Percentiles rank a stretch among this genome's conserved stretches.
phyloP scores from a whole-genome alignment of 2,113 vertebrate genomes.

The Sisor rabdophorus region DNA sequence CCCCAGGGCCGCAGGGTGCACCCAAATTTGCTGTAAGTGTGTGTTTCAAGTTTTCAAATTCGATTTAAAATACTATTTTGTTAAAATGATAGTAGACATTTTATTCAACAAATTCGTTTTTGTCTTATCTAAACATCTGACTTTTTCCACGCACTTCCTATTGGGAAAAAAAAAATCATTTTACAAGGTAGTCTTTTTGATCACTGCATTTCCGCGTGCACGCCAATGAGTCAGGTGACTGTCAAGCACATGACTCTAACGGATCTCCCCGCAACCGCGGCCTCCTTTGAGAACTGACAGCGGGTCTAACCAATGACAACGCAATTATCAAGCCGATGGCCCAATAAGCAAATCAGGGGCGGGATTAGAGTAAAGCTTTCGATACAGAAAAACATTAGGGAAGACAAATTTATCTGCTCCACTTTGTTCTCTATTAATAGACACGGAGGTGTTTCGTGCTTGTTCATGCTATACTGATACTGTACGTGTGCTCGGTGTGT shows the following conservation, averaged over 20 bases:
- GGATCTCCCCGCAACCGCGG: conserved; percentile 58
- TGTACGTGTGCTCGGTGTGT: conserved; percentile 17
- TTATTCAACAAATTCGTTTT: neutral
- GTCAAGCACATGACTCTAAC: conserved; percentile 57
- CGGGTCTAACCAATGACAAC: conserved; percentile 37
- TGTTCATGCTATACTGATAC: neutral
- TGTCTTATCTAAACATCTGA: neutral
- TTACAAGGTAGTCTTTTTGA: neutral
- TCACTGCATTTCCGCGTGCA: conserved; percentile 30
- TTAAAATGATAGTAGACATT: neutral
- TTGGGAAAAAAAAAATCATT: conserved; percentile 2
- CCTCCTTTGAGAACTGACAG: conserved; percentile 51
- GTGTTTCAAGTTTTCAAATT: neutral
- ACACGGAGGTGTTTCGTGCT: conserved; percentile 29
- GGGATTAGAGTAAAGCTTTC: conserved; percentile 51
- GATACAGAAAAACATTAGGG: conserved; percentile 63
- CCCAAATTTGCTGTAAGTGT: neutral
- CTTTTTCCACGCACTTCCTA: too few relatives aligned
- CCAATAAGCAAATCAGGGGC: conserved; percentile 53
- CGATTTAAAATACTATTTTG: neutral
- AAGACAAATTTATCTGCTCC: conserved; percentile 57
- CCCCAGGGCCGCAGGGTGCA: neutral
- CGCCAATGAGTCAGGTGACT: conserved; percentile 80
- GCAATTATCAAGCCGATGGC: neutral
- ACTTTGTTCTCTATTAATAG: conserved; percentile 40